Percentiles rank a stretch among this genome's conserved stretches.
Conservation (phyloP, 2,113 vertebrate genomes). For the Charadrius vociferus region DNA sequence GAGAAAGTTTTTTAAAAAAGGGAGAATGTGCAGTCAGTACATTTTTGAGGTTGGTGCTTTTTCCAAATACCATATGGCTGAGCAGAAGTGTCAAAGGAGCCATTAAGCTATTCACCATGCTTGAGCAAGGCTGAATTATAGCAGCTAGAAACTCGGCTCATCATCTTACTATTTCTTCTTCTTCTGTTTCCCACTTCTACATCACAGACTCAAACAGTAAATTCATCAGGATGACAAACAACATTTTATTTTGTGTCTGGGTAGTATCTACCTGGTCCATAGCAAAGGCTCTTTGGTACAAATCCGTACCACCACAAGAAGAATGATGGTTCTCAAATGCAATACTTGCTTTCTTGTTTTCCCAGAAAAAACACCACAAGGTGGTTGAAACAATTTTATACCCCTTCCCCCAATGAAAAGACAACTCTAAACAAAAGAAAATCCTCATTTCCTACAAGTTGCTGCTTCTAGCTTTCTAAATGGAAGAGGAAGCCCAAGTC, state of each 20-base stretch:
- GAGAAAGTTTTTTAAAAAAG: neutral
- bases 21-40: neutral
- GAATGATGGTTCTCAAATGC: neutral
- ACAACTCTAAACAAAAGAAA: neutral
- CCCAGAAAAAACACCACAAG: neutral
- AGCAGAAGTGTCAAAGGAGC: conserved; percentile 13
- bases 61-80: neutral
- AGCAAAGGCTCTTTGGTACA: neutral
- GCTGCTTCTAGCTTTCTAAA: neutral
- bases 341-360: neutral
- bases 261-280: neutral
- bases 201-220: neutral
- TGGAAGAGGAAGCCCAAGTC: neutral
- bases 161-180: neutral
- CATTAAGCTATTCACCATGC: neutral
- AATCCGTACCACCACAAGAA: neutral
- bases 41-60: conserved; percentile 3
- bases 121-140: neutral
- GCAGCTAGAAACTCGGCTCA: neutral
- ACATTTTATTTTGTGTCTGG: neutral
- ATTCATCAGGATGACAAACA: neutral
- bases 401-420: neutral
- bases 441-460: neutral
- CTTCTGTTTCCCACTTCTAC: neutral
- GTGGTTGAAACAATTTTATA: neutral